Conservation (phyloP, 2,113 vertebrate species). For the Plotosus lineatus region DNA sequence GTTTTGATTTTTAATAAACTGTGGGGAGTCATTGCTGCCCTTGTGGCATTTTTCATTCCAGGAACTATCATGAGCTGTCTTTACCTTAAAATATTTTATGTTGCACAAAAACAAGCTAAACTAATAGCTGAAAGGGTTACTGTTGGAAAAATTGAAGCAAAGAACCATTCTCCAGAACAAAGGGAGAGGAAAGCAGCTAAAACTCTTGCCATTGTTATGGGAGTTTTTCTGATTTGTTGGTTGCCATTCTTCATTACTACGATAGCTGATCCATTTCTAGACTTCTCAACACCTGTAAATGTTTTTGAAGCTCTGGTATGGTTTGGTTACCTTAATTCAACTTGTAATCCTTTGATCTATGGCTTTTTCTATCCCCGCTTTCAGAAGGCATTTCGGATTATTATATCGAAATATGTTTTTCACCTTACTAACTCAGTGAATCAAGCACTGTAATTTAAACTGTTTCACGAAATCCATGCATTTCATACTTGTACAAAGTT, state of each 20-base stretch:
- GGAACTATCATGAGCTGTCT: constrained; percentile 46
- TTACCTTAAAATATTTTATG: constrained; percentile 46
- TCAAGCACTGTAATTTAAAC: not conserved
- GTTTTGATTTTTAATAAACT: constrained; percentile 44
- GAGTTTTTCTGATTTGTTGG: constrained; percentile 49
- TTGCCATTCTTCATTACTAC: constrained; percentile 37
- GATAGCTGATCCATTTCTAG: constrained; percentile 22
- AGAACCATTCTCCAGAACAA: constrained; percentile 22
- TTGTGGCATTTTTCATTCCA: constrained; percentile 43
- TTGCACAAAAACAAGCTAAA: constrained; percentile 46
- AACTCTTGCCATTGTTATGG: constrained; percentile 49
- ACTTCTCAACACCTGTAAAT: constrained; percentile 33
- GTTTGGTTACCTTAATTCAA: constrained; percentile 50
- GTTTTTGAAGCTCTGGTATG: constrained; percentile 44
- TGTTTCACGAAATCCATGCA: constrained; percentile 41
- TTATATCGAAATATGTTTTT: constrained; percentile 41
- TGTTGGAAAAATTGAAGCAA: not conserved
- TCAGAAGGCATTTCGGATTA: constrained; percentile 46
- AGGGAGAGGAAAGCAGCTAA: constrained; percentile 50
- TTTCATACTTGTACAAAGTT: not conserved
- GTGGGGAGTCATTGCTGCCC: constrained; percentile 32
- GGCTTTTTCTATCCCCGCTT: constrained; percentile 50
- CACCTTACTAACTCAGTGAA: not conserved
- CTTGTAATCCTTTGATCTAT: constrained; percentile 48
- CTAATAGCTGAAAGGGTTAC: constrained; percentile 33